Evolutionary conservation across 2,888 invertebrate species (phyloP).

Genomic region (Parasteatoda lunata): DNA sequence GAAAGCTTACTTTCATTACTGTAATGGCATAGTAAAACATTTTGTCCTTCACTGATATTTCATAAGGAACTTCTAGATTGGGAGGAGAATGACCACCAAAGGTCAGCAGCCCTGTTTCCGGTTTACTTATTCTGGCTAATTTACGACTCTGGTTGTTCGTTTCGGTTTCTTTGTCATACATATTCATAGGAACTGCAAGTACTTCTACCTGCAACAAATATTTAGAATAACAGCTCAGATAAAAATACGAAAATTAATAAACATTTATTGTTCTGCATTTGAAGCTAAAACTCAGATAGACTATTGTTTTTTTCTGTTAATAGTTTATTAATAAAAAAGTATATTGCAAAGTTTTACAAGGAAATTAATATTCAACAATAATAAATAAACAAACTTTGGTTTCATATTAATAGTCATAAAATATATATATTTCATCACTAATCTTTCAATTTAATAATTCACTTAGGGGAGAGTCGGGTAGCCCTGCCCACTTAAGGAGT

Average conservation of each 20-base stretch:
- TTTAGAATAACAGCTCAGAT: not conserved
- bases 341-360: not conserved
- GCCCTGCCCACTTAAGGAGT: too few relatives aligned
- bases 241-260: not conserved
- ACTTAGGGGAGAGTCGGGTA: too few relatives aligned
- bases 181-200: slow-evolving; percentile 82
- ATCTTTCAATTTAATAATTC: too few relatives aligned
- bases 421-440: too few relatives aligned
- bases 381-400: too few relatives aligned
- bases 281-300: too few relatives aligned
- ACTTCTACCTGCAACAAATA: slow-evolving; percentile 79
- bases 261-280: too few relatives aligned
- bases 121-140: slow-evolving; percentile 77
- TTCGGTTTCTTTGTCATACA: slow-evolving; percentile 78
- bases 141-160: slow-evolving; percentile 77
- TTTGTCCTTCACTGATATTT: slow-evolving; percentile 89
- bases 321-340: not conserved
- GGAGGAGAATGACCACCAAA: slow-evolving; percentile 81
- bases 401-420: too few relatives aligned
- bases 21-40: slow-evolving; percentile 96
- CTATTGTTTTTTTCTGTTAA: too few relatives aligned
- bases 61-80: slow-evolving; percentile 83
- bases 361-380: not conserved
- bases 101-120: slow-evolving; percentile 77
- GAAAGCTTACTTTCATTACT: slow-evolving; percentile 86